Conservation (phyloP, 1,140 invertebrate genomes). For the Formica exsecta region DNA sequence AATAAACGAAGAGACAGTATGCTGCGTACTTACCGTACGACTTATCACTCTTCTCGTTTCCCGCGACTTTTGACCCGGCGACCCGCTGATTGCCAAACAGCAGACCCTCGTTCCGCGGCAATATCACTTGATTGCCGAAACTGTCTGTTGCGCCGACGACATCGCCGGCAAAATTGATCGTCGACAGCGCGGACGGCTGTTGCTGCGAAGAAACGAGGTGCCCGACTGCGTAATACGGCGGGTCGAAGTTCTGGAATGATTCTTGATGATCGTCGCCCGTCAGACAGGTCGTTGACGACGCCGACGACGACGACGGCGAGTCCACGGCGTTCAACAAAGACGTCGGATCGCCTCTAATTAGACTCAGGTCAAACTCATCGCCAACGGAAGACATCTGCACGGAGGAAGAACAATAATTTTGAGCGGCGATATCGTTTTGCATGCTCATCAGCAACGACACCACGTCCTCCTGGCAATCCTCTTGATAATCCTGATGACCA, state of each 20-base stretch:
- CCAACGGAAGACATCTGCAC: conserved; percentile 70
- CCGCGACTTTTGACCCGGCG: conserved; percentile 36
- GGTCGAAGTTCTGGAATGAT: conserved; percentile 67
- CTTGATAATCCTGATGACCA: conserved; percentile 71
- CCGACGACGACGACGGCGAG: conserved; percentile 60
- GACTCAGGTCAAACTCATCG: conserved; percentile 83
- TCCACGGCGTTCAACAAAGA: conserved; percentile 68
- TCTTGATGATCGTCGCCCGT: conserved; percentile 72
- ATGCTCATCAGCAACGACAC: conserved; percentile 63
- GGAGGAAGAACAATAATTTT: conserved; percentile 23
- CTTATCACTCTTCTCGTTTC: conserved; percentile 59
- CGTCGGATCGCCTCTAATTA: conserved; percentile 84
- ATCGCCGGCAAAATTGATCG: conserved; percentile 17
- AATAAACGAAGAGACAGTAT: not conserved
- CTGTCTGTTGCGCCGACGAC: conserved; percentile 24
- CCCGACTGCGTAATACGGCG: conserved; percentile 80
- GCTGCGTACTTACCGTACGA: conserved; percentile 74
- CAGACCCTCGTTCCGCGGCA: conserved; percentile 81
- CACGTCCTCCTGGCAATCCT: conserved; percentile 56
- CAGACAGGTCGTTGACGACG: conserved; percentile 57
- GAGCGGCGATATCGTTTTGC: conserved; percentile 62
- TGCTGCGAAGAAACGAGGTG: conserved; percentile 80
- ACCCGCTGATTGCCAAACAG: conserved; percentile 74
- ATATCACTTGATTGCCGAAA: conserved; percentile 81
- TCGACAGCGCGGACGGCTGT: conserved; percentile 4